These are phyloP conservation scores for Trinorchestia longiramus DNA, from an alignment of 1,140 invertebrate species.

Conservation along the genomic window DNA sequence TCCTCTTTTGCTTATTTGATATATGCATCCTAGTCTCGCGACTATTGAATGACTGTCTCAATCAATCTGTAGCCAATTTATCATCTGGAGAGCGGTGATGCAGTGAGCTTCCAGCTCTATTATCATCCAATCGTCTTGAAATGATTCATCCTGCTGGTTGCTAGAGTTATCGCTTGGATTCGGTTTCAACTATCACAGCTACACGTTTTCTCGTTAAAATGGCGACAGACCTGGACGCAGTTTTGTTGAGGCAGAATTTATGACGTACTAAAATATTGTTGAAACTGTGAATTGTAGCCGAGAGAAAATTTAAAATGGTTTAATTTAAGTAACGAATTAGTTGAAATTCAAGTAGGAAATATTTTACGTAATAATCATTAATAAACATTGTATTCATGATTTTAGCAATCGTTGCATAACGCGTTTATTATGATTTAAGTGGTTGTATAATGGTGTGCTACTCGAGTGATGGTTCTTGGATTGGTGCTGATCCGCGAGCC, in stretches of 20 bases:
- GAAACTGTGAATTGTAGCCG: not conserved
- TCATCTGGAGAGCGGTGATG: not conserved
- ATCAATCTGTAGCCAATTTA: constrained; percentile 26
- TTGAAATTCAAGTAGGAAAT: no score
- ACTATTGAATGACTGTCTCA: constrained; percentile 32
- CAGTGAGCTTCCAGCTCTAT: not conserved
- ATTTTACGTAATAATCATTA: no score
- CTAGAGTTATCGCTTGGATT: not conserved
- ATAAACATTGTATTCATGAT: no score
- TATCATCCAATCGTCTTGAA: constrained; percentile 20
- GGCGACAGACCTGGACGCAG: not conserved
- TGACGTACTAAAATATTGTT: not conserved
- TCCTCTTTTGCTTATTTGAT: constrained; percentile 9
- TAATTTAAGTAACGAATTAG: no score
- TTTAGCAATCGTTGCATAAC: no score
- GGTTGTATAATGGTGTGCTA: no score
- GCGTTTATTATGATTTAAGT: no score
- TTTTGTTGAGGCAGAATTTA: not conserved
- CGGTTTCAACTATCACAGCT: not conserved
- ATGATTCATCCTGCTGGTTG: not conserved
- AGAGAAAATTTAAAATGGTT: no score
- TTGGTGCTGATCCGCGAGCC: no score
- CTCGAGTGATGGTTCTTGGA: no score
- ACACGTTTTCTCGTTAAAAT: not conserved
- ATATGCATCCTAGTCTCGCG: not conserved